Evolutionary conservation across 1,140 invertebrate species (phyloP).

Genomic region (Dolichoris vasculosae): DNA sequence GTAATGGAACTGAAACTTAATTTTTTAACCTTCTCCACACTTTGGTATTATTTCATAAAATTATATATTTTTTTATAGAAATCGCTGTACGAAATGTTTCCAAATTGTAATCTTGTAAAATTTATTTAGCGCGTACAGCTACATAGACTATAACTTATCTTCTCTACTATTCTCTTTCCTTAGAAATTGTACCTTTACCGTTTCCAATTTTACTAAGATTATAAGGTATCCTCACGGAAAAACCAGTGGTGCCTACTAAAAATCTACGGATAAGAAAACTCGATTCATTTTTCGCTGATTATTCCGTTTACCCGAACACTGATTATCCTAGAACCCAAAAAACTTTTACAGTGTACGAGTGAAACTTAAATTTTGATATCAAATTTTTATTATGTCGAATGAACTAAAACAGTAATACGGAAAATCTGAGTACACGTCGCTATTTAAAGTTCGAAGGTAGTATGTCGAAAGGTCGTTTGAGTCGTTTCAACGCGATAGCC

Average conservation of each 20-base stretch:
- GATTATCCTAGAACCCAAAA: not conserved
- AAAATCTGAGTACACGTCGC: not conserved
- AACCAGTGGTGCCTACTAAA: not conserved
- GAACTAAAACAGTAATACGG: not conserved
- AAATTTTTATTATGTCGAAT: conserved; percentile 12
- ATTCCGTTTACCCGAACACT: not conserved
- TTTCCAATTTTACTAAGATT: not conserved
- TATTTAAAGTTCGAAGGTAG: not conserved
- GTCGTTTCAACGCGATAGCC: not conserved
- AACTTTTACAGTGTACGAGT: not conserved
- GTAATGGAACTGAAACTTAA: too few relatives aligned
- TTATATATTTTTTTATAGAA: too few relatives aligned
- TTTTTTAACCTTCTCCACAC: too few relatives aligned
- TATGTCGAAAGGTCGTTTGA: not conserved
- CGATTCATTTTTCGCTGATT: not conserved
- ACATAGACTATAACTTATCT: too few relatives aligned
- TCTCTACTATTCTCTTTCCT: too few relatives aligned
- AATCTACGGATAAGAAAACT: not conserved
- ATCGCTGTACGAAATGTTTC: too few relatives aligned
- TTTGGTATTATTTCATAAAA: too few relatives aligned
- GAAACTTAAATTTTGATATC: conserved; percentile 10
- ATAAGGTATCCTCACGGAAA: not conserved
- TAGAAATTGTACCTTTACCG: not conserved
- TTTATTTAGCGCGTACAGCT: too few relatives aligned
- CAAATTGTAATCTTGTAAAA: too few relatives aligned